Evolutionary conservation across 1,140 invertebrate species (phyloP).

Genomic region (Drosophila subobscura): DNA sequence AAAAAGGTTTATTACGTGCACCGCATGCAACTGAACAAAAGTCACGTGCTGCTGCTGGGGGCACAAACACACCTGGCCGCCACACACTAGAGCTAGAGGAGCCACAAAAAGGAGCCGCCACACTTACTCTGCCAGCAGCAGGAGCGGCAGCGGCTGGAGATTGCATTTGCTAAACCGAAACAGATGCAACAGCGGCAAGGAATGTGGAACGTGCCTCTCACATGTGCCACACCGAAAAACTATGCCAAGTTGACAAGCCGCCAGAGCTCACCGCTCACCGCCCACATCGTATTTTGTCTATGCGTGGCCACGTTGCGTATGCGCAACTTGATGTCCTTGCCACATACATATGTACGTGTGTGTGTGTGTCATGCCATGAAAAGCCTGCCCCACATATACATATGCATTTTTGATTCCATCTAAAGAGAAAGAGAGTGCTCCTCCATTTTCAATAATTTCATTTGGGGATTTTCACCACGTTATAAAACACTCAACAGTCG

Average conservation of each 20-base stretch:
- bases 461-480: slow-evolving; percentile 65
- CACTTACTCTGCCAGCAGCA: too few relatives aligned
- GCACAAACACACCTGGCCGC: slow-evolving; percentile 27
- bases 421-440: slow-evolving; percentile 6
- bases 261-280: slow-evolving; percentile 9
- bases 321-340: slow-evolving; percentile 63
- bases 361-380: background rate
- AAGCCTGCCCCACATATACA: slow-evolving; percentile 13
- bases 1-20: slow-evolving; percentile 72
- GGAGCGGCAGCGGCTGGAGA: slow-evolving; percentile 1
- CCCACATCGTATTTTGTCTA: slow-evolving; percentile 35
- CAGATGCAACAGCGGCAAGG: background rate
- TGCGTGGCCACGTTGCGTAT: slow-evolving; percentile 73
- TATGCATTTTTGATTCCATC: slow-evolving; percentile 36
- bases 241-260: slow-evolving; percentile 74
- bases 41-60: slow-evolving; percentile 60
- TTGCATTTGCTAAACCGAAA: slow-evolving; percentile 39
- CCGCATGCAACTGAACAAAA: slow-evolving; percentile 76
- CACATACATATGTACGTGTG: background rate
- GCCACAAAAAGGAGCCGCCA: too few relatives aligned
- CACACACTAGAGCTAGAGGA: too few relatives aligned
- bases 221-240: slow-evolving; percentile 49
- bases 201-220: slow-evolving; percentile 69
- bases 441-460: slow-evolving; percentile 66
- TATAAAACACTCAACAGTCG: slow-evolving; percentile 75